Conservation (phyloP, 2,113 vertebrate species). For the Caranx melampygus region DNA sequence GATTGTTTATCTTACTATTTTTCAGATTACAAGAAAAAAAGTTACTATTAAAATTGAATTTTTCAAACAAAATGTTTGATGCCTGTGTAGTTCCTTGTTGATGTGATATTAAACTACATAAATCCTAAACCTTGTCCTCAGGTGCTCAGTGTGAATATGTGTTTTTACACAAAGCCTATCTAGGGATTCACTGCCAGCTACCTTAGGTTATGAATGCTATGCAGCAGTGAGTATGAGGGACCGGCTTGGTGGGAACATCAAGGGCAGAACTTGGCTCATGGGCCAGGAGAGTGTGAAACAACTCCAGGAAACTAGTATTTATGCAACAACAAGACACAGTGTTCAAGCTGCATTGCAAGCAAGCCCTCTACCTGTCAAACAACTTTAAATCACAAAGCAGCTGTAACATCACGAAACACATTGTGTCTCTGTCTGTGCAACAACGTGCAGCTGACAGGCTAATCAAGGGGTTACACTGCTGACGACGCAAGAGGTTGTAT, state of each 20-base stretch:
- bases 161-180: too few relatives aligned
- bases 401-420: conserved; percentile 40
- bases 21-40: too few relatives aligned
- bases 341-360: neutral
- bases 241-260: neutral
- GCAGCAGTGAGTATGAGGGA: neutral
- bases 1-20: too few relatives aligned
- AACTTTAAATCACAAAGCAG: conserved; percentile 39
- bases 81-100: too few relatives aligned
- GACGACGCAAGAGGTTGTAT: conserved; percentile 39
- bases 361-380: conserved; percentile 26
- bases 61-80: too few relatives aligned
- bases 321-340: neutral
- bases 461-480: conserved; percentile 38
- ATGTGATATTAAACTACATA: too few relatives aligned
- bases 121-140: too few relatives aligned
- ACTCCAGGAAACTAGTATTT: conserved; percentile 5
- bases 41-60: too few relatives aligned
- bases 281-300: neutral
- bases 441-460: conserved; percentile 17
- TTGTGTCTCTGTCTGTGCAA: conserved; percentile 11
- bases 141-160: too few relatives aligned
- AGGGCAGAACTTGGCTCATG: neutral
- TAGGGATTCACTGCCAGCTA: too few relatives aligned
- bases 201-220: too few relatives aligned